Evolutionary conservation across 2,888 invertebrate species (phyloP), one percentile per base, ranked within the genome.

Genomic region (Drosophila aldrichi): DNA sequence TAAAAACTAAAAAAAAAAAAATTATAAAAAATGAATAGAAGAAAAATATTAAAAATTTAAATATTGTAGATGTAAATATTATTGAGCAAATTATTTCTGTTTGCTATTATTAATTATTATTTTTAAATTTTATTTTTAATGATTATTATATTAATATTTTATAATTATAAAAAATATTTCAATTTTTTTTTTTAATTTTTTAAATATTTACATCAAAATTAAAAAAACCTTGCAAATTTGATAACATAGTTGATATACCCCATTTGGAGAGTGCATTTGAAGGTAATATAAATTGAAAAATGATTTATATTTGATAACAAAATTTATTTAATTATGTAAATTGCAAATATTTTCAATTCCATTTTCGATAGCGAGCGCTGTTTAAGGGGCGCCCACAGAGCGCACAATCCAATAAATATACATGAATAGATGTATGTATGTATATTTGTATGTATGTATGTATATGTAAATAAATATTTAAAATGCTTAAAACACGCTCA

Each of bases 301-400:
- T 58, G 67, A 29, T 56, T 66, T 63, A 63, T 71, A 51, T 64
- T 59, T 63, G 70, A 78, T 80, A 70, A 66, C 68, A 58, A 70
- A 65, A 61, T 74, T 16, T 48, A 76, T 78, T 77, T 49, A 78
- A 77, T 77, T 74, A 77, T 78, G 70, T 52, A 74, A 77, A 77
- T 74, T 67, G 63, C 52, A 67, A 56, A 70, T 59, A 61, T 70
- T 67, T 51, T 55, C 49, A 54, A 63, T 74, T 77, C 56, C 44
- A 55, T 54, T 48, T 48, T 18, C 16, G 44, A 41, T 20, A 36
- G n/a, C 10, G 6, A 25, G n/a, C 40, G 41, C 70, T 44, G 38
- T n/a, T 49, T 8, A 49, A 20, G 14, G 32, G 25, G 25, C 25
- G 6, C 6, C 7, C 25, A 6, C 25, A 1, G 25, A 25, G 32